Conservation (phyloP, 1,140 invertebrate species). For the Zaprionus camerounensis region DNA sequence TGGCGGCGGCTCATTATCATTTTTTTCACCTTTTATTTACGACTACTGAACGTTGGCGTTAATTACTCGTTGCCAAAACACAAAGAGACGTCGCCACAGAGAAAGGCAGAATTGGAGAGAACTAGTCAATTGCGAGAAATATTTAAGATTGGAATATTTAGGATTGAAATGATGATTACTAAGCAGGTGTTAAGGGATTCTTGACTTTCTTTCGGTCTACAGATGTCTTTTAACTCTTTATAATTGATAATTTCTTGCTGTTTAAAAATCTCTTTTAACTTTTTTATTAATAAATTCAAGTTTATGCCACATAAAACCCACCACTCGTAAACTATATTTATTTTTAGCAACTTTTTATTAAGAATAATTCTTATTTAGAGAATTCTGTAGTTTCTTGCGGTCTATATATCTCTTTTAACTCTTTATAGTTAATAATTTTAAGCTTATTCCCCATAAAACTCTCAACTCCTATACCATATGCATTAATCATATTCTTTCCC, state of each 20-base stretch:
- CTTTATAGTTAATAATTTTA: background rate
- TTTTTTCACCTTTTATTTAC: slow-evolving; percentile 41
- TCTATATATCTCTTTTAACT: background rate
- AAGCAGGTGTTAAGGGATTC: background rate
- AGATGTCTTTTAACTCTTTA: no score
- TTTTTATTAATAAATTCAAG: background rate
- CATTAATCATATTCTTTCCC: background rate
- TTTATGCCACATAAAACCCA: background rate
- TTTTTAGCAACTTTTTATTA: background rate
- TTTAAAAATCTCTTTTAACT: background rate
- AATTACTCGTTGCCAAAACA: slow-evolving; percentile 47
- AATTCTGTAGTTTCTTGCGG: background rate
- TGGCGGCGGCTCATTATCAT: slow-evolving; percentile 55
- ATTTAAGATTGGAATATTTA: no score
- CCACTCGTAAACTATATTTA: background rate
- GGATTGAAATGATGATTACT: background rate
- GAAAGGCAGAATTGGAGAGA: background rate
- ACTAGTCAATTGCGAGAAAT: no score
- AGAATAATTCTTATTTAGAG: background rate
- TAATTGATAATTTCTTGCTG: no score
- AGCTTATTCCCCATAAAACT: background rate
- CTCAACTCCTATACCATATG: background rate
- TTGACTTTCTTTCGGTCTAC: background rate
- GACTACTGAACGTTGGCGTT: slow-evolving; percentile 15
- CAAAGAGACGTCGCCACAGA: background rate